A percentile compares a stretch with the other conserved stretches of the same genome.
Conservation (phyloP, 2,888 invertebrate genomes). For the Mimachlamys varia region DNA sequence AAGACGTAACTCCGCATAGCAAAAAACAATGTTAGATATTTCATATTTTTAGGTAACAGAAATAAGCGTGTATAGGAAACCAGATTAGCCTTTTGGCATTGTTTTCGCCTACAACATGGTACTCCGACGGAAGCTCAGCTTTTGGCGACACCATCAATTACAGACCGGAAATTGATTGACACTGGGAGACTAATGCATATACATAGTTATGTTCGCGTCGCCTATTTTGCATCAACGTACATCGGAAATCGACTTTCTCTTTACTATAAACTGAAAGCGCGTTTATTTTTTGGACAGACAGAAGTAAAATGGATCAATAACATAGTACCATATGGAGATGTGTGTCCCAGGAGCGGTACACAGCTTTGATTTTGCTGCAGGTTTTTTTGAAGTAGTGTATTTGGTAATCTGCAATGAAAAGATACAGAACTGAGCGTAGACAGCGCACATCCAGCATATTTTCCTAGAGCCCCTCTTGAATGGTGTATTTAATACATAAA, state of each 20-base stretch:
- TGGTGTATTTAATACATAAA: no score
- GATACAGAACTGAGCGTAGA: no score
- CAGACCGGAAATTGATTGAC: neutral
- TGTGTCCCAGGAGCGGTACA: neutral
- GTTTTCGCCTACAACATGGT: neutral
- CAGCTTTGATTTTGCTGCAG: neutral
- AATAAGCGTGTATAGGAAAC: neutral
- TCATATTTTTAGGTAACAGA: neutral
- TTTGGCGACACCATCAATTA: neutral
- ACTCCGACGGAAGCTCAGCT: neutral
- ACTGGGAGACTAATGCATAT: neutral
- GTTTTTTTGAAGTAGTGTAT: neutral
- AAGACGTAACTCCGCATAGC: no score
- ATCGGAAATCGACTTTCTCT: conserved; percentile 4
- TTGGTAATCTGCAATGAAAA: no score
- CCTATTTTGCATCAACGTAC: neutral
- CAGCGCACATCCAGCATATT: no score
- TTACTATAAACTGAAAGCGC: neutral
- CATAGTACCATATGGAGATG: neutral
- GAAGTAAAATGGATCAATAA: neutral
- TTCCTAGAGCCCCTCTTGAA: no score
- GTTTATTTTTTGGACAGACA: neutral
- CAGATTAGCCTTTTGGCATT: neutral
- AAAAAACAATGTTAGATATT: neutral
- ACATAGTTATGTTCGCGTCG: neutral